Conservation (phyloP, 2,797 vertebrate species). For the Sebastes diaconus region DNA sequence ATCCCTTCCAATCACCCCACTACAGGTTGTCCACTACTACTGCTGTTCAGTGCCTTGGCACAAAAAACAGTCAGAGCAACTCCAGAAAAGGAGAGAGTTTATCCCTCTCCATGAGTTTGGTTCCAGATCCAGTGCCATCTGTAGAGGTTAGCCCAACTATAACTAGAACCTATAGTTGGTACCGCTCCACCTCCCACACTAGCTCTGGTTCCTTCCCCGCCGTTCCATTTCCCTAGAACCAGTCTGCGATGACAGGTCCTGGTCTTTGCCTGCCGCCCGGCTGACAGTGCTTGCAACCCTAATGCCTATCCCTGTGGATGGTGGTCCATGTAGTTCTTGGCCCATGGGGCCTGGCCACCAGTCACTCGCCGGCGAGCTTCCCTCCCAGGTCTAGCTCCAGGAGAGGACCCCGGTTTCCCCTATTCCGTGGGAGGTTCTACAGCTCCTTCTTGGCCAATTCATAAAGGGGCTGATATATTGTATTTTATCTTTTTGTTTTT, state of each 20-base stretch:
- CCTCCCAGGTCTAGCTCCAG: no score
- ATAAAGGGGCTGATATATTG: background rate
- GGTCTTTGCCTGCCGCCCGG: no score
- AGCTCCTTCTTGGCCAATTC: background rate
- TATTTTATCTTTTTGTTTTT: background rate
- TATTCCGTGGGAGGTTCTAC: background rate
- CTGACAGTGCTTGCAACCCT: no score
- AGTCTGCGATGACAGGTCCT: background rate
- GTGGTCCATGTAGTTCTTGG: no score
- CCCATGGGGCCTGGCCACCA: no score
- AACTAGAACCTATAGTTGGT: background rate
- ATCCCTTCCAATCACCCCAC: background rate
- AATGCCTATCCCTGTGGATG: no score
- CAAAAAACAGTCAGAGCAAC: background rate
- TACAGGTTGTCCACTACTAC: no score
- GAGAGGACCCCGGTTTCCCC: background rate
- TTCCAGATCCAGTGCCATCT: background rate
- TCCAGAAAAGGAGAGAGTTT: background rate
- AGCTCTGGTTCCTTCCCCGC: no score
- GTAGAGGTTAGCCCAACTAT: background rate
- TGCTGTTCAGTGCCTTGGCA: background rate
- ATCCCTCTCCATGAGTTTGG: background rate
- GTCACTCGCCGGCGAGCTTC: no score
- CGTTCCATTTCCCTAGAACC: background rate
- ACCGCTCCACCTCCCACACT: no score